These are phyloP conservation scores for Zeus faber DNA, from an alignment of 2,113 vertebrate genomes.

Conservation along the genomic window DNA sequence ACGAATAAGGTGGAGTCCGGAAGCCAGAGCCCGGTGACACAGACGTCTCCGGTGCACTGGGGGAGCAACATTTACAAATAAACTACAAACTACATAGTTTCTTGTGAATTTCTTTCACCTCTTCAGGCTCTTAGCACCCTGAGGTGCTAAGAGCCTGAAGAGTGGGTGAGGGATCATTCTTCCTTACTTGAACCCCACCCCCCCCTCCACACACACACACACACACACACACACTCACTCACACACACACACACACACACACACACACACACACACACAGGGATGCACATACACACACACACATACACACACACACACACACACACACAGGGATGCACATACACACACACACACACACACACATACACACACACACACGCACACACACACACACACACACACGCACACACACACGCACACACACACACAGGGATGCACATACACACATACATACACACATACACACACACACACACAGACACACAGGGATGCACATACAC, in stretches of 20 bases:
- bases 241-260: not conserved
- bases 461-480: slow-evolving; percentile 6
- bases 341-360: slow-evolving; percentile 14
- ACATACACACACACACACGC: not conserved
- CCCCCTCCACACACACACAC: slow-evolving; percentile 23
- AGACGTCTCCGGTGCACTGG: too few relatives aligned
- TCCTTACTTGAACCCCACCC: slow-evolving; percentile 9
- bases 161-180: slow-evolving; percentile 38
- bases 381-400: slow-evolving; percentile 3
- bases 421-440: not conserved
- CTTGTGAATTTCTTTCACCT: slow-evolving; percentile 39
- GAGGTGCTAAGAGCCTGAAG: slow-evolving; percentile 65
- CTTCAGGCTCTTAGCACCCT: slow-evolving; percentile 42
- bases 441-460: slow-evolving; percentile 2
- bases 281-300: not conserved
- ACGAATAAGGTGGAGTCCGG: slow-evolving; percentile 21
- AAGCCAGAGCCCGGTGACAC: too few relatives aligned
- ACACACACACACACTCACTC: slow-evolving; percentile 8
- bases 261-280: not conserved
- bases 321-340: slow-evolving; percentile 32
- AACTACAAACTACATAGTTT: not conserved
- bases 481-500: slow-evolving; percentile 22
- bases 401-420: not conserved
- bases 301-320: slow-evolving; percentile 3
- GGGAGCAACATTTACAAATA: slow-evolving; percentile 20